Conservation (phyloP, 1,140 invertebrate genomes). For the Formica selysi region DNA sequence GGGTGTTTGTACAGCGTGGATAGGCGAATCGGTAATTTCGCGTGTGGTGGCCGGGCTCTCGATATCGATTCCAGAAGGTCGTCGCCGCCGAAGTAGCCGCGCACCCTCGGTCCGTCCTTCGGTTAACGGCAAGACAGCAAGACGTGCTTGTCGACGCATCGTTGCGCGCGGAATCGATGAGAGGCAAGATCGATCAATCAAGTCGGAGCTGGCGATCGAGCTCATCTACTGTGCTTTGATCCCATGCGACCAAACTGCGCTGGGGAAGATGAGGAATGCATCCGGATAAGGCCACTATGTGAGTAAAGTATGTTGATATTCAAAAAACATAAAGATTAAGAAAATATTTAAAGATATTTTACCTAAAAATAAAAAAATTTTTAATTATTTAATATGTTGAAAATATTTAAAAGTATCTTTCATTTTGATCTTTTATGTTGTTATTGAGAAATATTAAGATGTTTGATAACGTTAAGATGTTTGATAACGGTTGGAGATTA, state of each 20-base stretch:
- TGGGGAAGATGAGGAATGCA: constrained; percentile 34
- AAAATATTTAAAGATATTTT: background rate
- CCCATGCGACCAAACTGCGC: background rate
- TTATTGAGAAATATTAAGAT: no score
- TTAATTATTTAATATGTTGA: background rate
- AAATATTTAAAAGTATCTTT: background rate
- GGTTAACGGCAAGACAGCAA: constrained; percentile 16
- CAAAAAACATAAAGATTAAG: background rate
- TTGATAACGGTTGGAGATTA: background rate
- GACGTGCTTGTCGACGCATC: constrained; percentile 28
- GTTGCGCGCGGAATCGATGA: constrained; percentile 43
- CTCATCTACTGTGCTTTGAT: background rate
- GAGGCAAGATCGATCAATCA: constrained; percentile 35
- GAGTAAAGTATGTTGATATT: constrained; percentile 6
- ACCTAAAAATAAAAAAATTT: background rate
- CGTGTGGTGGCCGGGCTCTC: constrained; percentile 33
- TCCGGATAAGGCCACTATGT: constrained; percentile 28
- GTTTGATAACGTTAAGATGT: no score
- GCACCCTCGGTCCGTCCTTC: constrained; percentile 51
- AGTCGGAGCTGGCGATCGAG: background rate
- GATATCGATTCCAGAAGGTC: constrained; percentile 71
- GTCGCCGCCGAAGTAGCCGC: constrained; percentile 44
- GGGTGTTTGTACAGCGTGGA: constrained; percentile 50
- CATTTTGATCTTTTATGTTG: no score
- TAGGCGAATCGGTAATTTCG: constrained; percentile 58